These are phyloP conservation scores for Sphaeridia pumilis DNA, from an alignment of 2,888 invertebrate genomes.

Conservation along the genomic window DNA sequence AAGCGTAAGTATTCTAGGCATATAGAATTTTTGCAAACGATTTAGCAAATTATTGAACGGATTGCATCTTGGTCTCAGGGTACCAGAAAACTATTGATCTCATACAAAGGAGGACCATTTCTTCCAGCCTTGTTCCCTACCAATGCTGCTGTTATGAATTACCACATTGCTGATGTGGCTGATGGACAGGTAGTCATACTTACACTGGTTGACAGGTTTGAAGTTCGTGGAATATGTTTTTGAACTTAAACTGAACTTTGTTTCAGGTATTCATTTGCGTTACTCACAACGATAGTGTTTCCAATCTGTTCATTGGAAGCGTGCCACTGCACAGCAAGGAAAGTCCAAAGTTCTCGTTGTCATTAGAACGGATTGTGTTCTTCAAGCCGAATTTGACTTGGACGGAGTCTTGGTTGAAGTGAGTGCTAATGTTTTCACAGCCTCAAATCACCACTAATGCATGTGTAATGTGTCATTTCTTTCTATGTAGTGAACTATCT, in stretches of 20 bases:
- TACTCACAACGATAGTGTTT: conserved; percentile 57
- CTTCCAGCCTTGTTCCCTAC: conserved; percentile 63
- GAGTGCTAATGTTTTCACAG: conserved; percentile 39
- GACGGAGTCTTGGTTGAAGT: conserved; percentile 73
- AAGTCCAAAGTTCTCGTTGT: conserved; percentile 60
- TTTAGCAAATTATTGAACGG: background rate
- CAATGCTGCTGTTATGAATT: conserved; percentile 52
- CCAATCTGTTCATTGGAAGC: conserved; percentile 64
- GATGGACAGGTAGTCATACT: conserved; percentile 51
- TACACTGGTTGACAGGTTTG: background rate
- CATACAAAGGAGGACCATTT: conserved; percentile 60
- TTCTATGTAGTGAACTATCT: conserved; percentile 53
- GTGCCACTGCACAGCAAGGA: conserved; percentile 45
- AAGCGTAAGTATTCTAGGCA: conserved; percentile 44
- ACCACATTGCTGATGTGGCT: conserved; percentile 72
- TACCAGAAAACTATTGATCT: conserved; percentile 56
- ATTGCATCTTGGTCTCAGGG: conserved; percentile 14
- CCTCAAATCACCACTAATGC: conserved; percentile 6
- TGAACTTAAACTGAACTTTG: conserved; percentile 26
- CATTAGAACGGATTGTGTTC: conserved; percentile 66
- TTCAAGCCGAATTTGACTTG: conserved; percentile 72
- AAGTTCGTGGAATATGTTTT: background rate
- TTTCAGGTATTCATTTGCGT: conserved; percentile 57
- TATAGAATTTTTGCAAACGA: too few relatives aligned
- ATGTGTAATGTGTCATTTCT: conserved; percentile 4